Evolutionary conservation across 1,140 invertebrate species (phyloP).

Genomic region (Drosophila novamexicana): DNA sequence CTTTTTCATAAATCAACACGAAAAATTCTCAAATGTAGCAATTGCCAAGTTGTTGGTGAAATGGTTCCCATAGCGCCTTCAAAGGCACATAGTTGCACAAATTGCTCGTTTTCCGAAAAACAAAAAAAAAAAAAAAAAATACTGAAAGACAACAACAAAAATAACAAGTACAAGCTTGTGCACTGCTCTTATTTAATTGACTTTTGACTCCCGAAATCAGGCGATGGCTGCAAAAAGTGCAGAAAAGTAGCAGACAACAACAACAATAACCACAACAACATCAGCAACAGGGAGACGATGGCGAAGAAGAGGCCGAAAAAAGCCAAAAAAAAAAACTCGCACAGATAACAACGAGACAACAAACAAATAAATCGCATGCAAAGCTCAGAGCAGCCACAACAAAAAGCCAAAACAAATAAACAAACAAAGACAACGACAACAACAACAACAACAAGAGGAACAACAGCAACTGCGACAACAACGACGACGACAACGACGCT

Average conservation of each 20-base stretch:
- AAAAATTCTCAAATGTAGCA: slow-evolving; percentile 37
- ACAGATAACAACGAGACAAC: slow-evolving; percentile 80
- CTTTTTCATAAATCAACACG: slow-evolving; percentile 72
- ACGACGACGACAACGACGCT: slow-evolving; percentile 19
- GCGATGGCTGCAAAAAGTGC: slow-evolving; percentile 42
- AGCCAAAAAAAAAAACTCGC: slow-evolving; percentile 49
- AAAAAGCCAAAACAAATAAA: slow-evolving; percentile 54
- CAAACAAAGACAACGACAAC: slow-evolving; percentile 55
- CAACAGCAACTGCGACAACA: slow-evolving; percentile 27
- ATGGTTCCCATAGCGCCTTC: slow-evolving; percentile 76
- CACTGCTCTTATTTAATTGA: slow-evolving; percentile 84
- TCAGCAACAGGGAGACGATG: slow-evolving; percentile 15
- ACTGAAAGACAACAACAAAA: slow-evolving; percentile 42
- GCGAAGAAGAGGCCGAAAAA: slow-evolving; percentile 11
- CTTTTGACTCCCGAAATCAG: slow-evolving; percentile 78
- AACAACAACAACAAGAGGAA: slow-evolving; percentile 9
- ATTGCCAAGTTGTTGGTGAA: slow-evolving; percentile 57
- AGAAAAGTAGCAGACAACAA: slow-evolving; percentile 47
- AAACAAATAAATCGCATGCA: slow-evolving; percentile 80
- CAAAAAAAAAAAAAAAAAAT: slow-evolving; percentile 41
- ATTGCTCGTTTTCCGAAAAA: slow-evolving; percentile 67
- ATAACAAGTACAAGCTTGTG: slow-evolving; percentile 77
- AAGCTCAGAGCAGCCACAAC: slow-evolving; percentile 46
- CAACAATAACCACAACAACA: slow-evolving; percentile 17
- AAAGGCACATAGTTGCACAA: slow-evolving; percentile 69